These are phyloP conservation scores for Chloromyia formosa DNA, from an alignment of 2,888 invertebrate genomes.

Conservation along the genomic window DNA sequence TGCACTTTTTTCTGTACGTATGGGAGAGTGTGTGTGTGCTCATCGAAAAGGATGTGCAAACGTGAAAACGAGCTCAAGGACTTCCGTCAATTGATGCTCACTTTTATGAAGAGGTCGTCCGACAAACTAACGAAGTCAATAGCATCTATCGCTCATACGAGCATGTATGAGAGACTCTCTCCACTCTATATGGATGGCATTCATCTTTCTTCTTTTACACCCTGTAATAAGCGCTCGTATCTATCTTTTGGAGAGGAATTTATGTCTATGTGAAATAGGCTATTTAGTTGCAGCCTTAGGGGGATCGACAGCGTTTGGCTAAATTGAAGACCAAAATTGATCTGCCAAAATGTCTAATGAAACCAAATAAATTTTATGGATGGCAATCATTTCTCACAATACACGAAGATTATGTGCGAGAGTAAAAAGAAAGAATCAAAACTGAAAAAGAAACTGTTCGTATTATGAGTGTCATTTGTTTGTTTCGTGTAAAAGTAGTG, in stretches of 20 bases:
- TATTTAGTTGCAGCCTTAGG: conserved; percentile 1
- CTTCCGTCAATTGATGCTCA: conserved; percentile 42
- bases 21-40: no score
- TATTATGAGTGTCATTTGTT: no score
- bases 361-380: conserved; percentile 23
- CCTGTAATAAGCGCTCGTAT: neutral
- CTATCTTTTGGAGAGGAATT: neutral
- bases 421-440: neutral
- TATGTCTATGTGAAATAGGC: conserved; percentile 7
- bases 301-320: neutral
- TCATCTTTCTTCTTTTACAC: neutral
- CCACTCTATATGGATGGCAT: neutral
- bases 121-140: conserved; percentile 35
- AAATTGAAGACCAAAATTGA: neutral
- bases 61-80: conserved; percentile 39
- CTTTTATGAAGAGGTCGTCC: conserved; percentile 24
- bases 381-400: conserved; percentile 12
- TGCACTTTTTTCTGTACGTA: conserved; percentile 7
- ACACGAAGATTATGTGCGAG: neutral
- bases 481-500: no score
- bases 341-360: conserved; percentile 8
- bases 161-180: no score
- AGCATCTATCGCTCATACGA: conserved; percentile 24
- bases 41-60: conserved; percentile 22
- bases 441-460: no score